These are phyloP conservation scores for Thermophis baileyi DNA, from an alignment of 2,113 vertebrate species.

Conservation along the genomic window DNA sequence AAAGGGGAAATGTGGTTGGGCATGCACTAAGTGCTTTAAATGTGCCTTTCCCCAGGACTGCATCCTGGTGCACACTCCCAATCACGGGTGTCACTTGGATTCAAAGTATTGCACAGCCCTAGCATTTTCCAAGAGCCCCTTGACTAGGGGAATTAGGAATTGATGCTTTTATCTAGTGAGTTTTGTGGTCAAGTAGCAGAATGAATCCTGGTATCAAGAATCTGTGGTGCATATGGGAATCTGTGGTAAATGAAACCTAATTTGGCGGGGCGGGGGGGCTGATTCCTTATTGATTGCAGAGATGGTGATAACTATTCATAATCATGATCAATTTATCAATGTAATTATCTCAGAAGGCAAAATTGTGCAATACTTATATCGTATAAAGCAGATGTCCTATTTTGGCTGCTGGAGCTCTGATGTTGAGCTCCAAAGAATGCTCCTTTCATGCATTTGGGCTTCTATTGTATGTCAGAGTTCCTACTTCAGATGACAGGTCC, in stretches of 20 bases:
- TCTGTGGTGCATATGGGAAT: background rate
- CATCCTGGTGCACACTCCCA: background rate
- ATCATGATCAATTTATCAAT: background rate
- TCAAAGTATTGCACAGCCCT: background rate
- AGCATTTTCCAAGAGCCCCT: background rate
- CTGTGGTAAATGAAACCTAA: background rate
- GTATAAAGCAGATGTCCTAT: background rate
- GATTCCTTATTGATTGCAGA: background rate
- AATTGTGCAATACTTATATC: too few relatives aligned
- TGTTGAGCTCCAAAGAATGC: background rate
- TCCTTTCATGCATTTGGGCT: background rate
- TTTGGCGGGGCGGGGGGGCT: background rate
- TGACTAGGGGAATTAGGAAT: background rate
- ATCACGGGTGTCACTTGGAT: background rate
- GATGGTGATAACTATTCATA: background rate
- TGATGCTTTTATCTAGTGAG: background rate
- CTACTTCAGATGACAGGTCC: conserved; percentile 47
- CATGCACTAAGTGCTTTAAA: background rate
- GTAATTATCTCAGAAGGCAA: background rate
- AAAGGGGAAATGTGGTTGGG: background rate
- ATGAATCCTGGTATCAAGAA: background rate
- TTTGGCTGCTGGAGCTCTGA: background rate
- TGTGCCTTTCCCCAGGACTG: background rate
- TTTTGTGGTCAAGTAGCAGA: background rate
- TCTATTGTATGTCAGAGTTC: conserved; percentile 23